A percentile compares a stretch with the other conserved stretches of the same genome.
Evolutionary conservation across 2,113 vertebrate genomes (phyloP).

Genomic region (Stegostoma tigrinum): DNA sequence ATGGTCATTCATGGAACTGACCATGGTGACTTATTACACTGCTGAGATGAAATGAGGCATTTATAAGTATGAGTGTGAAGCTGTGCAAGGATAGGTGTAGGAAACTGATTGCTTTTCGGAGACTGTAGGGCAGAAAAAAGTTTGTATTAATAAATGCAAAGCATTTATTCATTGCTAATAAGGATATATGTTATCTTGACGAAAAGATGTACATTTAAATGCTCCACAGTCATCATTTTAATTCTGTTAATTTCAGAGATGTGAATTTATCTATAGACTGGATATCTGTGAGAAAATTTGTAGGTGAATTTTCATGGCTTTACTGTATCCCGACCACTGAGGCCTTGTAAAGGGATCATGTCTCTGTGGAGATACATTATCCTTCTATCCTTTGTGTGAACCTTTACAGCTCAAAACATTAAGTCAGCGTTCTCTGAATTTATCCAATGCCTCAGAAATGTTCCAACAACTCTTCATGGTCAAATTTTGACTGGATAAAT

Average conservation of each 20-base stretch:
- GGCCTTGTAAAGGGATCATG: constrained; percentile 34
- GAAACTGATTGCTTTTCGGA: background rate
- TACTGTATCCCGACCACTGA: constrained; percentile 7
- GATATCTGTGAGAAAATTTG: constrained; percentile 42
- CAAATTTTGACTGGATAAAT: constrained; percentile 12
- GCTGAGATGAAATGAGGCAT: constrained; percentile 47
- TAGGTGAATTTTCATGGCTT: background rate
- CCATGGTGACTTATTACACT: constrained; percentile 41
- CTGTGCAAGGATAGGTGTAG: background rate
- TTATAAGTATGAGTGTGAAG: background rate
- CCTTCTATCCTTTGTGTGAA: constrained; percentile 37
- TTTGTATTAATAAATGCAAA: background rate
- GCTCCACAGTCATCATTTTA: background rate
- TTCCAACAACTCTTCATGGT: background rate
- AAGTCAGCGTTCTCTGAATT: constrained; percentile 10
- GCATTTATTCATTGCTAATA: background rate
- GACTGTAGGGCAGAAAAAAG: background rate
- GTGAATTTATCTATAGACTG: constrained; percentile 45
- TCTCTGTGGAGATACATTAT: constrained; percentile 34
- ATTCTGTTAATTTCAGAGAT: constrained; percentile 45
- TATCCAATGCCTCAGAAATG: constrained; percentile 13
- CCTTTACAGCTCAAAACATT: constrained; percentile 22
- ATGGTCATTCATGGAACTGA: background rate
- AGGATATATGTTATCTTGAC: constrained; percentile 36
- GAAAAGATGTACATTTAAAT: background rate